Conservation (phyloP, 1,140 invertebrate species). For the Pseudomyrmex sp. region DNA sequence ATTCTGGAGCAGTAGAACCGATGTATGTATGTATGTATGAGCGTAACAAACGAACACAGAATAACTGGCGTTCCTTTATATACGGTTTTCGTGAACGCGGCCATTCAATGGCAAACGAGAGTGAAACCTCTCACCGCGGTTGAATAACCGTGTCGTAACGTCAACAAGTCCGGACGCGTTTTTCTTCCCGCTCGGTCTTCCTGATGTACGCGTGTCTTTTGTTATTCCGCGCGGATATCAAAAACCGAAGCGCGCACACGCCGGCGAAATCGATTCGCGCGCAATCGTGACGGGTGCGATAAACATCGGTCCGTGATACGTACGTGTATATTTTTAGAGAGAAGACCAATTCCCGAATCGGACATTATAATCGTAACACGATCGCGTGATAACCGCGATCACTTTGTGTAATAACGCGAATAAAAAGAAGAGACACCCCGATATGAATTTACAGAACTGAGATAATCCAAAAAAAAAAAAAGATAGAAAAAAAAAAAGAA, state of each 20-base stretch:
- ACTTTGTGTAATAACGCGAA: not conserved
- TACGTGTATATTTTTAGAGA: not conserved
- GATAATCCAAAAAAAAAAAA: not conserved
- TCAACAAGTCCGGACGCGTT: conserved; percentile 44
- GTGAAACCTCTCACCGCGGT: conserved; percentile 64
- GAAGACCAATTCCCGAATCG: not conserved
- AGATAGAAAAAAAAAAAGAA: too few species aligned
- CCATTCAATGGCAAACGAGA: conserved; percentile 59
- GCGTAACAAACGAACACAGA: not conserved
- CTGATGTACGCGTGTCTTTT: conserved; percentile 22
- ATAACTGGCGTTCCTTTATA: conserved; percentile 44
- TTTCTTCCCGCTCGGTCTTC: not conserved
- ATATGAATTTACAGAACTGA: not conserved
- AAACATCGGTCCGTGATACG: not conserved
- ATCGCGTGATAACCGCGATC: not conserved
- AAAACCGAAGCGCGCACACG: not conserved
- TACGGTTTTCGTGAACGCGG: conserved; percentile 63
- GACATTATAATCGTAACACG: not conserved
- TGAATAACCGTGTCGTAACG: conserved; percentile 71
- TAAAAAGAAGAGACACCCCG: not conserved
- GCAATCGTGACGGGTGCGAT: not conserved
- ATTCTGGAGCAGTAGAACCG: conserved; percentile 58
- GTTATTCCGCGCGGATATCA: conserved; percentile 33
- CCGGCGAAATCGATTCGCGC: conserved; percentile 19
- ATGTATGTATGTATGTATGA: not conserved